Conservation (phyloP, 2,797 vertebrate species). For the Scolopax rusticola region DNA sequence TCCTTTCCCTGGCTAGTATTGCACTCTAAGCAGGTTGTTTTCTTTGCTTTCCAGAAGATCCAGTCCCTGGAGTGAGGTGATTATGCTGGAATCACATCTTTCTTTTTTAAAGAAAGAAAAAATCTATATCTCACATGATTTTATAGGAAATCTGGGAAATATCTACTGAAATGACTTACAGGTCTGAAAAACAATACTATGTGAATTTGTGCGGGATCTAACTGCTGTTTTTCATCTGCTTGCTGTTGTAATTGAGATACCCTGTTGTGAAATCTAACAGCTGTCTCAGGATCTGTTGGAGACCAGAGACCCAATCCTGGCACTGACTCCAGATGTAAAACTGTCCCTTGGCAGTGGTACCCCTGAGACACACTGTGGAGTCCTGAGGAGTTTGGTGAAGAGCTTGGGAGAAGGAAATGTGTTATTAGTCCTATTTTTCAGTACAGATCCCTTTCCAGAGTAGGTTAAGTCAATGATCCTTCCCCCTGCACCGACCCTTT, state of each 20-base stretch:
- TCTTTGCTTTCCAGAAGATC: slow-evolving; percentile 16
- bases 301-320: neutral
- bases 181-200: neutral
- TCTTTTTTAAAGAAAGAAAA: neutral
- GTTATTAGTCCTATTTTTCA: neutral
- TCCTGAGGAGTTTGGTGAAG: neutral
- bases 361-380: neutral
- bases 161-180: neutral
- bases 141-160: slow-evolving; percentile 37
- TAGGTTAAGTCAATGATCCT: neutral
- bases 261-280: neutral
- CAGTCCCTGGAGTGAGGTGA: neutral
- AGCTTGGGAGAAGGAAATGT: neutral
- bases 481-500: neutral
- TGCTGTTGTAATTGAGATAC: neutral
- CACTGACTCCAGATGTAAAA: rapidly evolving
- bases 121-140: slow-evolving; percentile 2
- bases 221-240: neutral
- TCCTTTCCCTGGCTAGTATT: neutral
- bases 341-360: neutral
- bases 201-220: neutral
- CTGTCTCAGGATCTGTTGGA: neutral
- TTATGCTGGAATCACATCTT: slow-evolving; percentile 10
- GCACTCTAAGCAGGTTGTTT: slow-evolving; percentile 1
- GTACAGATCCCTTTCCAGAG: neutral